Evolutionary conservation across 2,113 vertebrate species (phyloP), one percentile per base, ranked within the genome.

Genomic region (Chamaetylas fuelleborni): DNA sequence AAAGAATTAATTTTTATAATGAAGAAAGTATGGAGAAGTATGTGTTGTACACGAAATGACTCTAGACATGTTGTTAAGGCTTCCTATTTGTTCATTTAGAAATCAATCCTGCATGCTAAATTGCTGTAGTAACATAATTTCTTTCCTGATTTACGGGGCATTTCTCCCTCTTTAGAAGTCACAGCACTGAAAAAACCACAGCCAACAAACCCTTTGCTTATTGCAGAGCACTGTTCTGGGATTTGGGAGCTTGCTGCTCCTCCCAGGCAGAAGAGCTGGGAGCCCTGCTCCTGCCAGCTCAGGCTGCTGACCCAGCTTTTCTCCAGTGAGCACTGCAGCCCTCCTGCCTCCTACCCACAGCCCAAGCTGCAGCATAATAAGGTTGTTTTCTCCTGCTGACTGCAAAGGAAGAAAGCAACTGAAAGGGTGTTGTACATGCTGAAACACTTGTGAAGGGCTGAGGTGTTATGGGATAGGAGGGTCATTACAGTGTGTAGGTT

Each of bases 241-340:
- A 13, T 53, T 45, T 62, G 61, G n/a, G 81, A 69, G 48, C 31
- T n/a, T 73, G 40, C 48, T 86, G 50, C 54, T 85, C 38, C 23
- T 33, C 19, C 38, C 19, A 26, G 38, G 58, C 45, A 86, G 57
- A 54, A 26, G n/a, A 60, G 62, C 72, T 1, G n/a, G 77, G 77
- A 92, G 36, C 31, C 34, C 76, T 80, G 78, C 19, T 70, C 0
- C 2, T 54, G 90, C 79, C 90, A 93, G 53, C 71, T 56, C 79
- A 53, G 56, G 51, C 50, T 91, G 94, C 95, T 96, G 93, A 95
- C 70, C 77, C 78, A 40, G 89, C 93, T 74, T 71, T 93, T 81
- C 73, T 81, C 60, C 36, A 42, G 18, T 6, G 62, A 93, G 85
- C 48, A 26, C 65, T 84, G 91, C 76, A 94, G 87, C 82, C 71